These are phyloP conservation scores for Drosophila bunnanda DNA, from an alignment of 2,888 invertebrate species.

Conservation along the genomic window DNA sequence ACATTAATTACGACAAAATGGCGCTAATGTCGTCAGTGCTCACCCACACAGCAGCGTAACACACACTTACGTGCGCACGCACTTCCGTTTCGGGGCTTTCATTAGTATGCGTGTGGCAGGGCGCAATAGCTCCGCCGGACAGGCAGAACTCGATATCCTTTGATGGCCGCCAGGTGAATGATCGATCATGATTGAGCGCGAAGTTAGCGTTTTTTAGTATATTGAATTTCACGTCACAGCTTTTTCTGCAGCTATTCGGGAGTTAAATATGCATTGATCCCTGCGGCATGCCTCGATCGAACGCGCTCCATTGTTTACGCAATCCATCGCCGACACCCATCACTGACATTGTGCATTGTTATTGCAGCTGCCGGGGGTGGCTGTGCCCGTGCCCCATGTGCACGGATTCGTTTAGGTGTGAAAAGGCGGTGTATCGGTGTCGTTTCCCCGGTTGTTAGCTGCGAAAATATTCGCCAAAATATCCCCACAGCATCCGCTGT, in stretches of 20 bases:
- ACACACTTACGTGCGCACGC: conserved; percentile 26
- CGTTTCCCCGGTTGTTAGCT: conserved; percentile 15
- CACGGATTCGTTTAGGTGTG: conserved; percentile 65
- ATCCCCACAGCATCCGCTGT: conserved; percentile 40
- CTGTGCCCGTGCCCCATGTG: neutral
- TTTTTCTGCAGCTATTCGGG: neutral
- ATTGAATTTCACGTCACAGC: conserved; percentile 1
- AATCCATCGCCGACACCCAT: conserved; percentile 3
- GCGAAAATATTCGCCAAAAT: conserved; percentile 58
- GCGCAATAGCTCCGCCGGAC: too few relatives aligned
- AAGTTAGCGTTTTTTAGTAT: conserved; percentile 2
- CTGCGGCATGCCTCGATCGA: neutral
- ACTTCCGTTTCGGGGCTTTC: conserved; percentile 43
- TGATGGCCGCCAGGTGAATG: conserved; percentile 12
- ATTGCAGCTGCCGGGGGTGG: conserved; percentile 15
- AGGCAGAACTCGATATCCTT: neutral
- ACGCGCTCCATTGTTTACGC: conserved; percentile 15
- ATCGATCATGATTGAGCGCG: conserved; percentile 22
- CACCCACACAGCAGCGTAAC: conserved; percentile 26
- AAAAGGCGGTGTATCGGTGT: conserved; percentile 60
- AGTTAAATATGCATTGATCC: conserved; percentile 4
- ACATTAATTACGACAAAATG: conserved; percentile 81
- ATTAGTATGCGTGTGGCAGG: conserved; percentile 40
- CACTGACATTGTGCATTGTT: conserved; percentile 8
- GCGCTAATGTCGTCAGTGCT: conserved; percentile 79